These are phyloP conservation scores for Channa argus DNA, from an alignment of 2,113 vertebrate species.

Conservation along the genomic window DNA sequence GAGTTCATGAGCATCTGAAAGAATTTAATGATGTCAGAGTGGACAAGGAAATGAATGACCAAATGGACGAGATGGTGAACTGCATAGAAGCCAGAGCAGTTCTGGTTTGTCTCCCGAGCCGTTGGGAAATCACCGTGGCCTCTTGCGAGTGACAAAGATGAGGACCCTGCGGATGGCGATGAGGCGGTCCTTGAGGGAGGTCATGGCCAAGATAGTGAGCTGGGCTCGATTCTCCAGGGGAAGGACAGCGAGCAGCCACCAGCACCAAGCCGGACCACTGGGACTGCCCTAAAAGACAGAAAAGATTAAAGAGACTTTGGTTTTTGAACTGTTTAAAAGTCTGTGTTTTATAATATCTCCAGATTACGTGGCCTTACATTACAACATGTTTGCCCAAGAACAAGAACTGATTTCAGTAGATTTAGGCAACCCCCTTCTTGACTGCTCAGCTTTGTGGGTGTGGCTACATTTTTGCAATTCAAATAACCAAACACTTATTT, in stretches of 20 bases:
- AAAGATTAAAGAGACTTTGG: not conserved
- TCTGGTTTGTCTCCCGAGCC: not conserved
- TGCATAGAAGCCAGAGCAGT: conserved; percentile 45
- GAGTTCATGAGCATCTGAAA: conserved; percentile 13
- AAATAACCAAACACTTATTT: too few relatives aligned
- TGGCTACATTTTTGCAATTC: too few relatives aligned
- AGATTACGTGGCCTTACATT: too few relatives aligned
- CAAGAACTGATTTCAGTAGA: too few relatives aligned
- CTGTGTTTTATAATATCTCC: too few relatives aligned
- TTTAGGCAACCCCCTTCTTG: too few relatives aligned
- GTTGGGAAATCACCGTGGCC: conserved; percentile 83
- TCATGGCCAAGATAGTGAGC: conserved; percentile 91
- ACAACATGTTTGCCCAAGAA: too few relatives aligned
- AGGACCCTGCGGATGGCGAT: conserved; percentile 88
- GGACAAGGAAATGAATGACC: not conserved
- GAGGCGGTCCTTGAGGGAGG: conserved; percentile 90
- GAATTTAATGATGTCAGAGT: not conserved
- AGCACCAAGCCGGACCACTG: conserved; percentile 92
- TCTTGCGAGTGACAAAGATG: conserved; percentile 91
- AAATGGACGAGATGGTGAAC: not conserved
- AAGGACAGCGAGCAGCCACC: conserved; percentile 93
- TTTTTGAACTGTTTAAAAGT: too few relatives aligned
- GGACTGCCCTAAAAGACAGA: conserved; percentile 82
- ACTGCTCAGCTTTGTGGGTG: too few relatives aligned
- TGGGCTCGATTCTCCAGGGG: conserved; percentile 91